Evolutionary conservation across 2,888 invertebrate genomes (phyloP).

Genomic region (Cantharis rustica): DNA sequence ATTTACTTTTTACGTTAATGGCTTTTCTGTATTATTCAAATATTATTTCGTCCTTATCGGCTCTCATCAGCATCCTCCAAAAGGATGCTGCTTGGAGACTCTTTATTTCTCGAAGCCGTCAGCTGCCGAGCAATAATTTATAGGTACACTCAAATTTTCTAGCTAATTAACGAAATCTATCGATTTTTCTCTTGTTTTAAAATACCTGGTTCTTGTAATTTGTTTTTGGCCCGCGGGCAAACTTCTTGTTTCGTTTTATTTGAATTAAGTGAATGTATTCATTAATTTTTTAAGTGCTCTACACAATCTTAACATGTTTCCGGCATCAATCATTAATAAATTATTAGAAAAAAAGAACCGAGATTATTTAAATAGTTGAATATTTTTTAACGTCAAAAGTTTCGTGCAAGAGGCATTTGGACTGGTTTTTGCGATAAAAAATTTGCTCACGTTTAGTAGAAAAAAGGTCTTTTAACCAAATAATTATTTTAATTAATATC

Average conservation of each 20-base stretch:
- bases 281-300: constrained; percentile 24
- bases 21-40: neutral
- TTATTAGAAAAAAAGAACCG: constrained; percentile 18
- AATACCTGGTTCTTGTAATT: neutral
- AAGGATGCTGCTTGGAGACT: no score
- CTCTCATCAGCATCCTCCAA: neutral
- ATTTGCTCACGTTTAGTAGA: neutral
- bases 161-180: neutral
- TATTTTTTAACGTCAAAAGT: constrained; percentile 20
- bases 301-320: constrained; percentile 19
- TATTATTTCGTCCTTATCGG: neutral
- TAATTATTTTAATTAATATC: neutral
- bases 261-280: constrained; percentile 24
- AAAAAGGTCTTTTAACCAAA: neutral
- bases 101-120: neutral
- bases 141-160: neutral
- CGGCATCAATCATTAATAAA: constrained; percentile 29
- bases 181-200: neutral
- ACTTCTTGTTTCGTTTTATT: constrained; percentile 2
- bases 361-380: constrained; percentile 24
- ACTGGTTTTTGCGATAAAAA: constrained; percentile 9
- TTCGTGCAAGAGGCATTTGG: constrained; percentile 21
- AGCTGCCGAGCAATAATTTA: neutral
- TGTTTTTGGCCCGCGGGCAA: neutral
- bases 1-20: neutral